Evolutionary conservation across 1,140 invertebrate genomes (phyloP).

Genomic region (Neodiprion fabricii): DNA sequence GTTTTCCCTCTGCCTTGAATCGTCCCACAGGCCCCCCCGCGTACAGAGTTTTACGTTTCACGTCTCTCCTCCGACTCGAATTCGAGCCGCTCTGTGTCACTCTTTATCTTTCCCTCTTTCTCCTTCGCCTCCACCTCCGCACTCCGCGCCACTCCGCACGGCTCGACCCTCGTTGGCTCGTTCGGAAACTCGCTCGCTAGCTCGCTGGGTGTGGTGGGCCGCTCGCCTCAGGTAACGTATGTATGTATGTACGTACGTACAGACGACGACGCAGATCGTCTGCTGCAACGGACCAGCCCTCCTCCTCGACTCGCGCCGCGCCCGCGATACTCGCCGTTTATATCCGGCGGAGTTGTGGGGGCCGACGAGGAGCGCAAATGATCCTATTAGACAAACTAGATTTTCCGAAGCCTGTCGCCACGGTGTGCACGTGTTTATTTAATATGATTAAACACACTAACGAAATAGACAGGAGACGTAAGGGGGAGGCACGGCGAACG

Average conservation of each 20-base stretch:
- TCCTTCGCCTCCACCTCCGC: constrained; percentile 15
- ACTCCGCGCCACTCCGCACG: not conserved
- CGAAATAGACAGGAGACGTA: constrained; percentile 34
- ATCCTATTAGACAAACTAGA: constrained; percentile 65
- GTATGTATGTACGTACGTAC: not conserved
- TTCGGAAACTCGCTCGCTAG: constrained; percentile 5
- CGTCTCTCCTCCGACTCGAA: no score
- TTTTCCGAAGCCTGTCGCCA: constrained; percentile 56
- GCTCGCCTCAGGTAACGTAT: constrained; percentile 40
- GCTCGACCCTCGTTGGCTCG: no score
- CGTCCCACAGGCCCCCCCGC: not conserved
- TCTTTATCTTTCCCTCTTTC: not conserved
- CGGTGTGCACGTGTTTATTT: constrained; percentile 59
- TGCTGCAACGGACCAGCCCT: constrained; percentile 33
- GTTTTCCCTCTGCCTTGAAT: not conserved
- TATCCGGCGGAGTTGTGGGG: constrained; percentile 48
- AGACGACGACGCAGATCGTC: constrained; percentile 5
- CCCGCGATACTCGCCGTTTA: constrained; percentile 48
- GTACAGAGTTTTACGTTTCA: not conserved
- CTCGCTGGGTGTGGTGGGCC: constrained; percentile 61
- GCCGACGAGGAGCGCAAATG: constrained; percentile 37
- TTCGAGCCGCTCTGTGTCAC: not conserved
- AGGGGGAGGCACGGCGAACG: constrained; percentile 47
- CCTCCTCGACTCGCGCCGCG: constrained; percentile 40
- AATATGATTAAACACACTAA: constrained; percentile 62